Evolutionary conservation across 2,113 vertebrate species (phyloP), one percentile per base, ranked within the genome.

Genomic region (Chlorocebus sabaeus): DNA sequence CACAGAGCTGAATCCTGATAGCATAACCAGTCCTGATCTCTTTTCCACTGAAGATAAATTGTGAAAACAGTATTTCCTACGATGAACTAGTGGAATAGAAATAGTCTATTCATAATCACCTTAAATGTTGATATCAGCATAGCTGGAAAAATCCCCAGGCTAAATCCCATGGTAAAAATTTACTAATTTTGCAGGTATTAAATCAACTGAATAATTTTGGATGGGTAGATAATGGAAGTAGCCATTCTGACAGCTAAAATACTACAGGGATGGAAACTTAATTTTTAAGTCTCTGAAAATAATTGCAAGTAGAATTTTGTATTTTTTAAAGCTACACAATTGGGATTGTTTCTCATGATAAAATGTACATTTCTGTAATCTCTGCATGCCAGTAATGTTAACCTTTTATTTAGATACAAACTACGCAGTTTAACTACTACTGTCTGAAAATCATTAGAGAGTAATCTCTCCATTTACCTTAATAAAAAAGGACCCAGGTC

Each of bases 111-210:
- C 50, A 89, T 96, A 97, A 98, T 98, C 95, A 97, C 90, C 97
- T 95, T 95, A 95, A 98, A 95, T 81, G 78, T 95, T 96, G 59
- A 55, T 95, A 95, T 95, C 85, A 79, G 90, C 85, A 94, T 59
- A 93, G 94, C 61, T 76, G n/a, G 90, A 89, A 95, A 97, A 97
- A 92, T 89, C 90, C 90, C 64, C 93, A 86, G 84, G 75, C 72
- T 94, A 96, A 97, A 90, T 94, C 94, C 95, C 68, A 20, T 23
- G 38, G 92, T 97, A 90, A 93, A 98, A 95, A 96, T 94, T 90
- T 8, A 9, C 67, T 95, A 96, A 97, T 98, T 98, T 97, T 96
- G 95, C 97, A 67, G 88, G 89, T 94, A 98, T 98, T 98, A 98
- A 93, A 83, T 88, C 90, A 84, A 95, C 48, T 89, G 96, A 97